Percentiles rank a stretch among this genome's conserved stretches.
Conservation (phyloP, 2,113 vertebrate genomes). For the Channa argus region DNA sequence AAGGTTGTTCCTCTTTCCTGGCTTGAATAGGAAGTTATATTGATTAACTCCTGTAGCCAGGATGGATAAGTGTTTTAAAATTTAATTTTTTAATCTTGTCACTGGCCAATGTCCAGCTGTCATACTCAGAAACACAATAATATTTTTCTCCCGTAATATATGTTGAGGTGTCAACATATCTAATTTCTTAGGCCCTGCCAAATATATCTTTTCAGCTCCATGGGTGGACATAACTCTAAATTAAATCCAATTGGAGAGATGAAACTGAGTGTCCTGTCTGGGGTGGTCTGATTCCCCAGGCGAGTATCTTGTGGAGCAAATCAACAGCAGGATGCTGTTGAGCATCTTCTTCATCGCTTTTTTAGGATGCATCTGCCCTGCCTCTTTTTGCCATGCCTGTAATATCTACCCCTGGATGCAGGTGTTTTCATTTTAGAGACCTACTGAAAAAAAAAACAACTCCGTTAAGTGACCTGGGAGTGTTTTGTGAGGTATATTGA, state of each 20-base stretch:
- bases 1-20: slow-evolving; percentile 24
- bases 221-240: slow-evolving; percentile 22
- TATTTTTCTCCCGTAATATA: too few relatives aligned
- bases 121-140: background rate
- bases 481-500: slow-evolving; percentile 33
- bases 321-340: slow-evolving; percentile 7
- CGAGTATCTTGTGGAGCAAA: slow-evolving; percentile 2
- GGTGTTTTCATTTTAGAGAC: slow-evolving; percentile 24
- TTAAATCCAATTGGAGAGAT: slow-evolving; percentile 44
- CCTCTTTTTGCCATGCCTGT: background rate
- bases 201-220: slow-evolving; percentile 6
- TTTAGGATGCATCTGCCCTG: slow-evolving; percentile 37
- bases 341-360: slow-evolving; percentile 36
- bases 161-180: slow-evolving; percentile 2
- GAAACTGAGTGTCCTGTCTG: slow-evolving; percentile 28
- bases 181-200: background rate
- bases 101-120: background rate
- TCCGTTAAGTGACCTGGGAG: slow-evolving; percentile 25
- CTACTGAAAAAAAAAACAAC: background rate
- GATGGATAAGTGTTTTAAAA: slow-evolving; percentile 3
- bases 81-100: slow-evolving; percentile 16
- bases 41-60: background rate
- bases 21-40: slow-evolving; percentile 7
- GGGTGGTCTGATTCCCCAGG: slow-evolving; percentile 15
- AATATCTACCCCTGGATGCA: slow-evolving; percentile 2